Conservation (phyloP, 2,113 vertebrate genomes). For the Xenopus tropicalis region UCB_Xtro_10.0 CM004450.2:84124001-84124500, state of each 20-base stretch:
- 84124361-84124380: no score
- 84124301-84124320: no score
- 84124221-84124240: neutral
- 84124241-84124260: neutral
- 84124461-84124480: no score
- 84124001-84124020: neutral
- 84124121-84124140: neutral
- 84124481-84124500: no score
- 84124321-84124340: no score
- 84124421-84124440: no score
- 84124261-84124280: neutral
- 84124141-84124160: constrained; percentile 7
- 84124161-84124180: neutral
- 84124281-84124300: neutral
- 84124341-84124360: no score
- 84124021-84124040: neutral
- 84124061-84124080: constrained; percentile 18
- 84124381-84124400: no score
- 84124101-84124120: constrained; percentile 8
- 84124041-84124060: constrained; percentile 24
- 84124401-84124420: no score
- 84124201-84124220: constrained; percentile 1
- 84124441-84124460: no score
- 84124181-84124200: neutral
- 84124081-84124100: constrained; percentile 7